Percentiles rank a stretch among this genome's conserved stretches.
phyloP scores from a whole-genome alignment of 2,113 vertebrate species.

The Entomyzon cyanotis region DNA sequence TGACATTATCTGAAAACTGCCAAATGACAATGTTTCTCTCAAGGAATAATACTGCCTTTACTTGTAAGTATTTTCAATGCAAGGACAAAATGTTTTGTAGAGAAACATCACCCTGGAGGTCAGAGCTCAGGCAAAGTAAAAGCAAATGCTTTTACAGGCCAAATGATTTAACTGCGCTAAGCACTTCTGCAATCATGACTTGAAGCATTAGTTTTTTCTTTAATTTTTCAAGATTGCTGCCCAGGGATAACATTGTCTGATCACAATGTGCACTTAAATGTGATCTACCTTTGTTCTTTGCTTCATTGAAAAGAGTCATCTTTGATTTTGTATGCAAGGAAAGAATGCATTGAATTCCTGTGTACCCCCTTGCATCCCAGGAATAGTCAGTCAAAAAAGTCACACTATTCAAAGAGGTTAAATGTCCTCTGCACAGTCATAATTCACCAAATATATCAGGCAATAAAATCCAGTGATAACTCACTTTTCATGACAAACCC shows the following conservation, averaged over 20 bases:
- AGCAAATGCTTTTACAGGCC: neutral
- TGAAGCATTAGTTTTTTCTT: neutral
- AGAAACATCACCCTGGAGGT: neutral
- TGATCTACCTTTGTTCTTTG: neutral
- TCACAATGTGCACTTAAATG: rapidly evolving
- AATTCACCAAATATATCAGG: slow-evolving; percentile 72
- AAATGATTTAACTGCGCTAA: neutral
- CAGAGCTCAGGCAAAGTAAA: neutral
- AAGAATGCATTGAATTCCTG: slow-evolving; percentile 1
- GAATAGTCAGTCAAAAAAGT: slow-evolving; percentile 53
- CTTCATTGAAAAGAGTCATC: neutral
- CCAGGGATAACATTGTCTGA: neutral
- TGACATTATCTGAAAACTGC: neutral
- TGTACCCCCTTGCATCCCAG: neutral
- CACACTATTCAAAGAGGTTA: slow-evolving; percentile 66
- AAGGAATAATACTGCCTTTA: neutral
- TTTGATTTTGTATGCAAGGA: slow-evolving; percentile 34
- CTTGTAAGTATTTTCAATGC: neutral
- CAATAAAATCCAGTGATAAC: slow-evolving; percentile 71
- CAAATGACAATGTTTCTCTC: neutral
- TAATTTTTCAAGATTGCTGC: neutral
- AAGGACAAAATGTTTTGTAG: neutral
- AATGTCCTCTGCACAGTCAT: slow-evolving; percentile 64
- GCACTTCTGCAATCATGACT: neutral
- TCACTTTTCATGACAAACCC: slow-evolving; percentile 77